Evolutionary conservation across 2,113 vertebrate species (phyloP).

Genomic region (Grammomys surdaster): DNA sequence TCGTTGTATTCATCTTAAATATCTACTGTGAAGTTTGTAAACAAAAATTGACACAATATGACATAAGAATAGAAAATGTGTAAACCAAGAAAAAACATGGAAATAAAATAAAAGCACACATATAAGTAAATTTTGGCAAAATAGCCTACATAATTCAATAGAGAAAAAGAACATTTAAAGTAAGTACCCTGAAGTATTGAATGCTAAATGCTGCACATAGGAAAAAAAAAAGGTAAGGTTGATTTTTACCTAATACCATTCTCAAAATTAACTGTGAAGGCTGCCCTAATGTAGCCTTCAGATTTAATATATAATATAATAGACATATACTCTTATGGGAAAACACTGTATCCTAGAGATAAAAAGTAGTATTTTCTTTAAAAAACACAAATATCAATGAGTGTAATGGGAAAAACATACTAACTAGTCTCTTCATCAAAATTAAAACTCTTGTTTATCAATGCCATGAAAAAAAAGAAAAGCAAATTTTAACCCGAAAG

Average conservation of each 20-base stretch:
- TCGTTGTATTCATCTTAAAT: not conserved
- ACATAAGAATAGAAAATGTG: not conserved
- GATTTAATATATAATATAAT: not conserved
- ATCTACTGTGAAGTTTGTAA: constrained; percentile 1
- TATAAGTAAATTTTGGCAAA: not conserved
- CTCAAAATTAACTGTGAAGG: not conserved
- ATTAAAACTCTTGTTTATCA: not conserved
- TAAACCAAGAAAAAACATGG: not conserved
- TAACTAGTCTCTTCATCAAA: not conserved
- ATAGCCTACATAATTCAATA: not conserved
- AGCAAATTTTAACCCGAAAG: not conserved
- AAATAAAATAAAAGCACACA: not conserved
- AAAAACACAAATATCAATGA: not conserved
- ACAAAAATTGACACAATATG: not conserved
- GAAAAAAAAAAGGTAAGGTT: not conserved
- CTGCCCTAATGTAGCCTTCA: not conserved
- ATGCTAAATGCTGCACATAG: not conserved
- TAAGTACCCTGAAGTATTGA: not conserved
- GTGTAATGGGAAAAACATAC: not conserved
- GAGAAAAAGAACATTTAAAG: not conserved
- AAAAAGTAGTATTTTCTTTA: constrained; percentile 11
- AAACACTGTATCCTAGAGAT: not conserved
- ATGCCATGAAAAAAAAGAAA: not conserved
- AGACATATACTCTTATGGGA: not conserved
- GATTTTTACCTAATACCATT: not conserved